Evolutionary conservation across 2,888 invertebrate genomes (phyloP).

Genomic region (Diarsia mendica): DNA sequence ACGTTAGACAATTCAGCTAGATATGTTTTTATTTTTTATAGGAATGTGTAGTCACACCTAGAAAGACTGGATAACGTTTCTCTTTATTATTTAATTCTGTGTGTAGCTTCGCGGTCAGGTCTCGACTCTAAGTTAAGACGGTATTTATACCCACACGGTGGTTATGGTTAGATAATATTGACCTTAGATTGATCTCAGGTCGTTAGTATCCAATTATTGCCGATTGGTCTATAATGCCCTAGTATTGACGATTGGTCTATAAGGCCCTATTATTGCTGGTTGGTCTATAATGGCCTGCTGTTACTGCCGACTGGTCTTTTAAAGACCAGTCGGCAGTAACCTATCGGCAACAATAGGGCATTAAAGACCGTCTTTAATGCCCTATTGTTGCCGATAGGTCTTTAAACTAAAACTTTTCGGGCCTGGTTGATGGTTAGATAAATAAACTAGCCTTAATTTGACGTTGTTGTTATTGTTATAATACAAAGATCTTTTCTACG

Average conservation of each 20-base stretch:
- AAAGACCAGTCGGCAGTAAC: too few relatives aligned
- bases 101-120: conserved; percentile 63
- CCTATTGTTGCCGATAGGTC: not conserved
- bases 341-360: too few relatives aligned
- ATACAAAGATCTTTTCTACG: not conserved
- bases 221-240: too few relatives aligned
- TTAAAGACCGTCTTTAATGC: too few relatives aligned
- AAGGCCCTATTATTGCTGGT: not conserved
- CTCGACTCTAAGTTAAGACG: conserved; percentile 55
- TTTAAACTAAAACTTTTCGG: not conserved
- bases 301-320: not conserved
- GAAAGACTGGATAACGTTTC: conserved; percentile 75
- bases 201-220: not conserved
- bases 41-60: conserved; percentile 73
- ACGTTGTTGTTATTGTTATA: too few relatives aligned
- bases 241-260: not conserved
- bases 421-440: conserved; percentile 1
- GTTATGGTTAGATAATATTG: not conserved
- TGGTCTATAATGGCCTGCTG: not conserved
- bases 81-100: conserved; percentile 68
- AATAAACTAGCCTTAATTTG: not conserved
- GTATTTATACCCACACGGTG: conserved; percentile 6
- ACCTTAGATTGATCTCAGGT: not conserved
- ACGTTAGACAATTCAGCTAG: conserved; percentile 80
- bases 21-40: conserved; percentile 72